phyloP scores from a whole-genome alignment of 1,140 invertebrate genomes.

The Ganaspis sp. region DNA sequence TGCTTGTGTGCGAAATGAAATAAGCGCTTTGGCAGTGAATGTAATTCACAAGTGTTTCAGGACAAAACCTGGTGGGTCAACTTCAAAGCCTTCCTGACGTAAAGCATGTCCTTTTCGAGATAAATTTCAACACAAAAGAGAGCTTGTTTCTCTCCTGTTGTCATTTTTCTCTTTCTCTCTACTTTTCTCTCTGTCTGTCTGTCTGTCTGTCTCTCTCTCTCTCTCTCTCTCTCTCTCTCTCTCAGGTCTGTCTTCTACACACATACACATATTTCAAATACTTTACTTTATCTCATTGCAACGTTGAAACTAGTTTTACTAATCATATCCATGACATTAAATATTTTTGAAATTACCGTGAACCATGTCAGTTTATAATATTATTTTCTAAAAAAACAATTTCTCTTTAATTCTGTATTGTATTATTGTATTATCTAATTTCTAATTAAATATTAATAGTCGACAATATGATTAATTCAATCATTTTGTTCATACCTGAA shows the following conservation, averaged over 20 bases:
- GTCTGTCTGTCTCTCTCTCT: background rate
- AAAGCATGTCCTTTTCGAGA: background rate
- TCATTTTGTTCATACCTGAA: too few relatives aligned
- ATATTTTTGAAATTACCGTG: background rate
- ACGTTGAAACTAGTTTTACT: background rate
- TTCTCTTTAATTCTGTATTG: too few relatives aligned
- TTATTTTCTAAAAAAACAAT: too few relatives aligned
- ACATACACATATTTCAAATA: background rate
- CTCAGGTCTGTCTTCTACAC: too few relatives aligned
- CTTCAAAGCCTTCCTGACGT: slow-evolving; percentile 14
- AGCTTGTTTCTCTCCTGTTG: slow-evolving; percentile 33
- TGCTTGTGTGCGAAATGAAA: slow-evolving; percentile 55
- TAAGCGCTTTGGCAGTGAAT: slow-evolving; percentile 58
- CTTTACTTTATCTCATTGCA: background rate
- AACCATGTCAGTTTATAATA: background rate
- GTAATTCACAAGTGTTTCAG: slow-evolving; percentile 51
- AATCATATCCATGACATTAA: background rate
- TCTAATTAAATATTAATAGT: too few relatives aligned
- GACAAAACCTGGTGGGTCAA: slow-evolving; percentile 5
- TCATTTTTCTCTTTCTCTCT: slow-evolving; percentile 12
- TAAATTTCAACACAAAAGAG: slow-evolving; percentile 1
- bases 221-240: slow-evolving; percentile 14
- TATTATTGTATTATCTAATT: too few relatives aligned
- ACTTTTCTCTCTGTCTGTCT: too few relatives aligned
- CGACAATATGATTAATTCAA: too few relatives aligned